Conservation (phyloP, 2,797 vertebrate genomes). For the Discoglossus pictus region DNA sequence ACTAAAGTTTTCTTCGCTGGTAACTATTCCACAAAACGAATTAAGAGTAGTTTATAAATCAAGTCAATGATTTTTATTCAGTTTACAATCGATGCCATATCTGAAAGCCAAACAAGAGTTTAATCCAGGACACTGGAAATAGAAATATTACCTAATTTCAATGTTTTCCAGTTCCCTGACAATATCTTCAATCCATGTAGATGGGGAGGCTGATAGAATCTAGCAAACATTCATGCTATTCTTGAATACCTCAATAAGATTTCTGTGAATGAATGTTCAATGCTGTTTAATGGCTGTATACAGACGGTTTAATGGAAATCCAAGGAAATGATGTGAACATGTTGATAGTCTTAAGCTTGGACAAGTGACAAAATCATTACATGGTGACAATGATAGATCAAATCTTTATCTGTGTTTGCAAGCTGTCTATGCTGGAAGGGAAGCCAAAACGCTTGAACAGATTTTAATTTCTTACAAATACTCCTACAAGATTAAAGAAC, state of each 20-base stretch:
- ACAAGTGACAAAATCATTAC: conserved; percentile 42
- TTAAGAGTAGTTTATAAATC: neutral
- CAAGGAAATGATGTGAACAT: conserved; percentile 29
- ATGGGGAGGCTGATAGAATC: conserved; percentile 19
- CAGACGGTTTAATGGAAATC: conserved; percentile 17
- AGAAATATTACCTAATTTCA: conserved; percentile 35
- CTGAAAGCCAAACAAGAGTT: no score
- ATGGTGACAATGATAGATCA: conserved; percentile 34
- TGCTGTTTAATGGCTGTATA: neutral
- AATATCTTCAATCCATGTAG: conserved; percentile 8
- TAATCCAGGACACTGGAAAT: conserved; percentile 11
- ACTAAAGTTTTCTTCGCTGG: no score
- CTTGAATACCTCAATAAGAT: conserved; percentile 16
- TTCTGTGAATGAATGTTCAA: conserved; percentile 9
- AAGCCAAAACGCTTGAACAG: conserved; percentile 27
- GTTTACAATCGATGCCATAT: no score
- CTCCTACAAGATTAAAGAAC: conserved; percentile 31
- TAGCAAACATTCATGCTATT: conserved; percentile 3
- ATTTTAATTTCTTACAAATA: conserved; percentile 31
- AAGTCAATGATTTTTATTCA: conserved; percentile 14
- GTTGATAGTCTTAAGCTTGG: conserved; percentile 30
- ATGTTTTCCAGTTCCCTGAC: conserved; percentile 10
- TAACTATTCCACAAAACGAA: conserved; percentile 6
- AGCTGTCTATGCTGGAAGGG: conserved; percentile 19
- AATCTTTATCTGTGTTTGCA: conserved; percentile 34